Base-by-base conservation (phyloP, 2,797 vertebrate species). In the Hephaestus fuliginosus region DNA sequence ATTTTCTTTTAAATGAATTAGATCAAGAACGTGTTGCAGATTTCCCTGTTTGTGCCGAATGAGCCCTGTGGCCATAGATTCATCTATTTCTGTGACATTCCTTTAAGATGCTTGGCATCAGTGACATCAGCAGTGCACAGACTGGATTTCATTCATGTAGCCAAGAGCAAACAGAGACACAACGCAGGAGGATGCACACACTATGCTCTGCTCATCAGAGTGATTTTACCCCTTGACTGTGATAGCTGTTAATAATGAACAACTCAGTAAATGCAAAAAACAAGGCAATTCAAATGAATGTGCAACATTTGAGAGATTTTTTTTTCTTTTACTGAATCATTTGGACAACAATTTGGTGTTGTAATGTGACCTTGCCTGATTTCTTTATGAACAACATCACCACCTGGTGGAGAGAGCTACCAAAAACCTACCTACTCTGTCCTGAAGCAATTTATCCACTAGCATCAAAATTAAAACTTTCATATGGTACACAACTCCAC, bases 321-420 rank as follows among this genome's bases (percentile, higher is more conserved):
- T 20, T 20, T 36, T 9, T 33, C 30, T 33, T 20, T 55, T 25
- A 4, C 14, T 76, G 15, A 63, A 56, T 69, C 57, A 61, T 82
- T 76, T 82, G 69, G 4, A 25, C 25, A 25, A 25, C 25, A 25
- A 25, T 25, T 25, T 25, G 25, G 67, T 69, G 15, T 71, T 79
- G 43, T 65, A 49, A 64, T 74, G 15, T 58, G 82, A 61, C 66
- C 28, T 72, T 69, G 30, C 48, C 17, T 33, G 44, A 74, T 20
- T 25, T 80, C 84, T 89, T 84, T 62, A 76, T 69, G 79, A 88
- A 76, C 94, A 92, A 92, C 82, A 91, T 75, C 88, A 79, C 94
- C 93, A 88, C 86, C 93, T 93, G 81, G 87, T 92, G 93, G 92
- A 81, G 70, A 70, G 57, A 84, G 25, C 4, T 12, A 56, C 71